Percentiles rank a stretch among this genome's conserved stretches.
Conservation (phyloP, 2,113 vertebrate genomes). For the Natator depressus region DNA sequence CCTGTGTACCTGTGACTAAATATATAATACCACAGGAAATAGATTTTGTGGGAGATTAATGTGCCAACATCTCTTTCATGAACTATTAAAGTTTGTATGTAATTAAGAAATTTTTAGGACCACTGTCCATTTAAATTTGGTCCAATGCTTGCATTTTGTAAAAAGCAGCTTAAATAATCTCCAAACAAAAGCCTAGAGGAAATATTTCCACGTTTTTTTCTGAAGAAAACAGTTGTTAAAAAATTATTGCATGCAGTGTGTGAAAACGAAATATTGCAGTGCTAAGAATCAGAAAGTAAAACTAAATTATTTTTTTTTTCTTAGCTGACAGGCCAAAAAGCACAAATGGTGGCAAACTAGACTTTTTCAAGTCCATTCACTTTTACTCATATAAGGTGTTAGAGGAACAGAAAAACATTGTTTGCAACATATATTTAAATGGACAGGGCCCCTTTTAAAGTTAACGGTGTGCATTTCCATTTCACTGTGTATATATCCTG, state of each 20-base stretch:
- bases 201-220: neutral
- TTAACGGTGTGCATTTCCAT: neutral
- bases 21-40: neutral
- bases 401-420: neutral
- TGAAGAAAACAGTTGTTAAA: neutral
- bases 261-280: neutral
- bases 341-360: neutral
- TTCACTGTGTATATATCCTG: neutral
- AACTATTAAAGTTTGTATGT: conserved; percentile 26
- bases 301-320: neutral
- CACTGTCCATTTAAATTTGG: neutral
- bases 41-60: conserved; percentile 9
- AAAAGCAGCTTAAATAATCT: neutral
- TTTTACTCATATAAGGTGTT: neutral
- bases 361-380: neutral
- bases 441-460: neutral
- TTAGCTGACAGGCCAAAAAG: neutral
- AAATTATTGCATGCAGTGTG: neutral
- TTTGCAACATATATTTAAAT: neutral
- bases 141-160: neutral
- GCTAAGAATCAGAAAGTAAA: neutral
- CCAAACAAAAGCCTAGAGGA: neutral
- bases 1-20: neutral
- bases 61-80: neutral
- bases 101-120: neutral